Conservation (phyloP, 2,797 vertebrate genomes). For the Arrhamphus sclerolepis region DNA sequence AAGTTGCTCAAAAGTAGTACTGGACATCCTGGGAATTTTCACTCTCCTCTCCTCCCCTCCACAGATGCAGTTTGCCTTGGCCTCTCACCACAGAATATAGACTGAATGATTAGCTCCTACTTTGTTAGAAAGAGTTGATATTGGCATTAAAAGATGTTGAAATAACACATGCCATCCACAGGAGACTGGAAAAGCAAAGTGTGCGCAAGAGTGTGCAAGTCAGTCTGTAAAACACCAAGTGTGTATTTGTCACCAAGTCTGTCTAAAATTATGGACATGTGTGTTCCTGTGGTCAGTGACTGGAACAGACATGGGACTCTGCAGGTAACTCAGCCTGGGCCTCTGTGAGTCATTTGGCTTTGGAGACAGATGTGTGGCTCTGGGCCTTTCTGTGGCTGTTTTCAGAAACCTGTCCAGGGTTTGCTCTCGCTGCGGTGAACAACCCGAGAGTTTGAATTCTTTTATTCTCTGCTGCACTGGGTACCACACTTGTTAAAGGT, state of each 20-base stretch:
- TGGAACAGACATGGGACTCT: slow-evolving; percentile 58
- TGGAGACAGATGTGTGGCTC: slow-evolving; percentile 69
- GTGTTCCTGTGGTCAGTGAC: slow-evolving; percentile 58
- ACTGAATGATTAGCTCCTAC: slow-evolving; percentile 64
- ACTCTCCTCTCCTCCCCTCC: slow-evolving; percentile 19
- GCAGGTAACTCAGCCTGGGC: slow-evolving; percentile 66
- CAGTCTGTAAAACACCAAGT: slow-evolving; percentile 30
- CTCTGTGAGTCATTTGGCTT: slow-evolving; percentile 59
- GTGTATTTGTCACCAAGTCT: slow-evolving; percentile 47
- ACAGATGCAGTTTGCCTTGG: slow-evolving; percentile 54
- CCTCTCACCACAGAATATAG: slow-evolving; percentile 64
- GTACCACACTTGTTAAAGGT: slow-evolving; percentile 17
- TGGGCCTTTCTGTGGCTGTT: slow-evolving; percentile 42
- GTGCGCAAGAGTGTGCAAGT: slow-evolving; percentile 26
- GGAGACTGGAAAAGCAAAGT: slow-evolving; percentile 45
- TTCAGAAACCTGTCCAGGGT: slow-evolving; percentile 67
- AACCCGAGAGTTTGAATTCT: slow-evolving; percentile 44
- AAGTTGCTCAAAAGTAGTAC: not conserved
- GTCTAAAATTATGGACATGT: slow-evolving; percentile 45
- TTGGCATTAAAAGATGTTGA: slow-evolving; percentile 65
- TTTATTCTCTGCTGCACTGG: slow-evolving; percentile 26
- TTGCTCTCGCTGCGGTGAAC: slow-evolving; percentile 35
- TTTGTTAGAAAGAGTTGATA: slow-evolving; percentile 67
- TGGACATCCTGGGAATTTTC: not conserved
- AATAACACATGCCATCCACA: slow-evolving; percentile 51